These are phyloP conservation scores for Butorides virescens DNA, from an alignment of 2,113 vertebrate species.

Conservation along the genomic window DNA sequence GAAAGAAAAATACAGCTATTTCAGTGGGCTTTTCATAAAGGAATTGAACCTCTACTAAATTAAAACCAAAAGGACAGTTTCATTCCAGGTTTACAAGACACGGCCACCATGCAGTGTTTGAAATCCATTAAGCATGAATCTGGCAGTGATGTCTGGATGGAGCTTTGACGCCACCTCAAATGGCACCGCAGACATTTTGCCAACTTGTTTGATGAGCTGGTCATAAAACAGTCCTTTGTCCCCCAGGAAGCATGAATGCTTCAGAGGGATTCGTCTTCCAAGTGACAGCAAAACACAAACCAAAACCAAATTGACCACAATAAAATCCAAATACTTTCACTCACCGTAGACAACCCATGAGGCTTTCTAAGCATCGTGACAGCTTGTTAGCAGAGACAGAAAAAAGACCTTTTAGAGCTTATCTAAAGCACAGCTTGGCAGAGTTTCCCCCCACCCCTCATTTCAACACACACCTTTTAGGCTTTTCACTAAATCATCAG, in stretches of 20 bases:
- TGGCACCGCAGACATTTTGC: not conserved
- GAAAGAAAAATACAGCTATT: not conserved
- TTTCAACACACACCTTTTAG: not conserved
- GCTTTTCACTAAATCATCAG: not conserved
- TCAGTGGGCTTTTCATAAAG: not conserved
- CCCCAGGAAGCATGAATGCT: not conserved
- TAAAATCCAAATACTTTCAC: constrained; percentile 38
- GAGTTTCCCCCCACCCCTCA: not conserved
- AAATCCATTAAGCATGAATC: not conserved
- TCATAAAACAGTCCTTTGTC: constrained; percentile 29
- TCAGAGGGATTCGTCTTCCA: not conserved
- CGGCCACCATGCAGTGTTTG: not conserved
- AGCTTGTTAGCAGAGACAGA: constrained; percentile 69
- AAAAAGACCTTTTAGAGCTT: constrained; percentile 66
- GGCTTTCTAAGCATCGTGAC: constrained; percentile 55
- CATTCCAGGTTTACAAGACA: not conserved
- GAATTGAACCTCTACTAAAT: not conserved
- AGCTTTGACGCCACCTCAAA: not conserved
- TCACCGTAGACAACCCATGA: constrained; percentile 58
- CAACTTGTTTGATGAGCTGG: constrained; percentile 7
- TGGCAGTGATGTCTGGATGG: not conserved
- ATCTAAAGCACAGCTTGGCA: constrained; percentile 37
- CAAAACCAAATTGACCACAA: not conserved
- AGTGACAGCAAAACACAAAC: constrained; percentile 39
- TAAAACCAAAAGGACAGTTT: not conserved